phyloP scores from a whole-genome alignment of 1,140 invertebrate species.

The Magallana gigas region DNA sequence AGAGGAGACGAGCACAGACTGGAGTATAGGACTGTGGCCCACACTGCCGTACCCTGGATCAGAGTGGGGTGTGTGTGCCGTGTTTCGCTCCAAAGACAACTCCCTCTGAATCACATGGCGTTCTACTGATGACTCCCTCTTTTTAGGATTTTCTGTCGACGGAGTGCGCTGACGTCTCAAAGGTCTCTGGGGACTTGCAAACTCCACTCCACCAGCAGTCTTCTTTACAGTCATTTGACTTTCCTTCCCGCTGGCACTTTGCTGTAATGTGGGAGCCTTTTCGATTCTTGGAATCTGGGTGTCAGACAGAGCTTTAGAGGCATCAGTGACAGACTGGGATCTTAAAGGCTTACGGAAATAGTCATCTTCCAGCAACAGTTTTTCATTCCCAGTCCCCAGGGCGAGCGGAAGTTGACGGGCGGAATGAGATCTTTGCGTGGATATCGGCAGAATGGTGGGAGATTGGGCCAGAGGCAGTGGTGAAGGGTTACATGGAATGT shows the following conservation, averaged over 20 bases:
- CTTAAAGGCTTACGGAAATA: neutral
- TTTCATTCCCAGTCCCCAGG: neutral
- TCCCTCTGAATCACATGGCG: constrained; percentile 53
- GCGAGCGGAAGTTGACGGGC: neutral
- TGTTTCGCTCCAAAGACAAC: constrained; percentile 51
- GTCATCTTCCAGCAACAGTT: neutral
- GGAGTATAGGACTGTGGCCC: constrained; percentile 62
- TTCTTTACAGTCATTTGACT: neutral
- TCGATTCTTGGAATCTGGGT: neutral
- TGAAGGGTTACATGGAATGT: constrained; percentile 14
- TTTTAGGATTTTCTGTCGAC: constrained; percentile 34
- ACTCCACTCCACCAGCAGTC: constrained; percentile 15
- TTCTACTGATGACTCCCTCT: neutral
- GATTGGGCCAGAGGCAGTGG: neutral
- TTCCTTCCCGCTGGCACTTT: neutral
- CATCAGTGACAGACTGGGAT: constrained; percentile 25
- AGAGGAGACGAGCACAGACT: constrained; percentile 42
- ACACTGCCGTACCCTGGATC: constrained; percentile 68
- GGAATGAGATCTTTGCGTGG: neutral
- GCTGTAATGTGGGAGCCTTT: neutral
- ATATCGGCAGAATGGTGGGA: neutral
- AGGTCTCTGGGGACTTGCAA: constrained; percentile 51
- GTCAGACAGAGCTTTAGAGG: neutral
- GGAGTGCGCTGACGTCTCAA: constrained; percentile 47
- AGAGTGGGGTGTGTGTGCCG: constrained; percentile 61